Evolutionary conservation across 2,888 invertebrate genomes (phyloP), one percentile per base, ranked within the genome.

Genomic region (Smittia sp.): DNA sequence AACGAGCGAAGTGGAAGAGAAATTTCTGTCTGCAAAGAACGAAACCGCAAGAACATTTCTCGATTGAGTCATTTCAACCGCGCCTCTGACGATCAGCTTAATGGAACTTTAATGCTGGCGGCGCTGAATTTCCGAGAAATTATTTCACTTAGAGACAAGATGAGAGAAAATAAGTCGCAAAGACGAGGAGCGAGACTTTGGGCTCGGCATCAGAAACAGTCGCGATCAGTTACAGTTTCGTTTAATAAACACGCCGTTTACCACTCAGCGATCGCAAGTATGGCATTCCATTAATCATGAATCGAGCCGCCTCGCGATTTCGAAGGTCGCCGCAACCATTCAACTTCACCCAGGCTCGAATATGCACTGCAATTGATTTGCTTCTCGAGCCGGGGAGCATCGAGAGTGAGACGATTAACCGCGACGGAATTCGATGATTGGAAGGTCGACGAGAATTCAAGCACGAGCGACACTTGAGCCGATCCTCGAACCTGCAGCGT

Each of bases 301-400:
- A 46, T 46, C 46, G 46, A 46, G 32, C 32, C 32, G 32, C 32
- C 32, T 9, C 32, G 32, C 46, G n/a, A n/a, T 18, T 58, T 2
- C 13, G 58, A 58, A 58, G 58, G 58, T 52, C 15, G 52, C n/a
- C 22, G 58, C 18, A 58, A 22, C 58, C 58, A 22, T 58, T 58
- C 58, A 58, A 58, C 58, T 58, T 58, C 58, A 22, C 58, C 22
- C 22, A 58, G 22, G 1, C 18, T 13, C 22, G 22, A 58, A 58
- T 58, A 22, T 58, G 58, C 58, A 58, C n/a, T 11, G 46, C 46
- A 46, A 46, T 46, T 46, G n/a, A 15, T 11, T 46, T 46, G n/a
- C 22, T 58, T 58, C 9, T 58, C 58, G 6, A 46, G 39, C 7
- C 39, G 39, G 13, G 46, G n/a, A 32, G 32, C 32, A 32, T 6